Conservation (phyloP, 2,113 vertebrate species). For the Platanista minor region DNA sequence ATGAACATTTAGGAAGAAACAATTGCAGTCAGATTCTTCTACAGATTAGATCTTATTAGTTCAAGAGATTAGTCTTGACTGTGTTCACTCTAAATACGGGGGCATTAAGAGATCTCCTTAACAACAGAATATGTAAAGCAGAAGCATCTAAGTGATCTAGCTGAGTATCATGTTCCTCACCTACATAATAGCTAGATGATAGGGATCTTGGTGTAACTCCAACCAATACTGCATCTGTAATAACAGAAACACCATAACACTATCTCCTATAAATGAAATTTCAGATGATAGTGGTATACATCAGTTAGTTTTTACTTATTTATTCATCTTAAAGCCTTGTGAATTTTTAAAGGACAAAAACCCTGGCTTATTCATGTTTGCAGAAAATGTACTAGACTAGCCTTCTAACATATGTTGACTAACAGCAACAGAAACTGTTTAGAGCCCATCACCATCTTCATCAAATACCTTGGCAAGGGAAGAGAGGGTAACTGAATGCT, state of each 20-base stretch:
- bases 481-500: not conserved
- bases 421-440: slow-evolving; percentile 24
- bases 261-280: not conserved
- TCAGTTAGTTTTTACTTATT: not conserved
- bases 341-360: slow-evolving; percentile 19
- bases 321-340: not conserved
- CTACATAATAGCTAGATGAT: not conserved
- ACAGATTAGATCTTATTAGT: slow-evolving; percentile 6
- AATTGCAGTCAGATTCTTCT: not conserved
- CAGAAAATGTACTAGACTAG: not conserved
- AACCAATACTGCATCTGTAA: not conserved
- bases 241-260: not conserved
- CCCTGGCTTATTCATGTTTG: not conserved
- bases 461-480: not conserved
- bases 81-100: not conserved
- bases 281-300: not conserved
- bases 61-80: not conserved
- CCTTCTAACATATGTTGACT: not conserved
- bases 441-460: not conserved
- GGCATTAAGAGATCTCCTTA: not conserved
- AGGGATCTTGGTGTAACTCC: not conserved
- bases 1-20: slow-evolving; percentile 29
- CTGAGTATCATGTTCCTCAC: not conserved
- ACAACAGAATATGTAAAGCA: not conserved
- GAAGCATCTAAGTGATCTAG: not conserved